Evolutionary conservation across 2,113 vertebrate species (phyloP), one percentile per base, ranked within the genome.

Genomic region (Bagarius yarrelli): DNA sequence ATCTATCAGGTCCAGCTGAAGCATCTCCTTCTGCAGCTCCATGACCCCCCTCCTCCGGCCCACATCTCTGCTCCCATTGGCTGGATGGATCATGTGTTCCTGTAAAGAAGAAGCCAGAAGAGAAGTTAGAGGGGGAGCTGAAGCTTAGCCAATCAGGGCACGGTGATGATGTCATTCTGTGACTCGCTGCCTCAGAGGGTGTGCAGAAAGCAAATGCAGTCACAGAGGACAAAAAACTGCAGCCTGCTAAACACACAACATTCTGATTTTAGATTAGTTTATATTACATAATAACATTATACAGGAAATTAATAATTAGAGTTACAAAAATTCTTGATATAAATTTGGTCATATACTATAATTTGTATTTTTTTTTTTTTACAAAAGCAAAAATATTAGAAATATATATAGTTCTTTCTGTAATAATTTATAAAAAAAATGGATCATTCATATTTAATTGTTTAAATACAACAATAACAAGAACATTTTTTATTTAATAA

Each of bases 1-100:
- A 92, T 97, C 94, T 87, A 95, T 96, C 93, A 96, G 93, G 90
- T 95, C 93, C 86, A 94, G 93, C 92, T 95, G 93, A 84, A 92
- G 93, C 90, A 95, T 94, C 93, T 95, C 95, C 15, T 92, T 93
- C 93, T 95, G 94, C 90, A 95, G 90, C 88, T 92, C 90, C 83
- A 91, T 90, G 64, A 85, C 89, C 71, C 89, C 93, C 86, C 93
- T 34, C 88, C 90, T 90, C 87, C 90, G 83, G 88, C 88, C 87
- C 91, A 89, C 76, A 60, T 86, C 86, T 13, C 91, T 83, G n/a
- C 84, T 78, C 30, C 89, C 88, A 91, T 92, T 94, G 87, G 93
- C 78, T 55, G 87, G 88, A 86, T 85, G 88, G 84, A 90, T 94
- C 93, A 95, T 91, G 88, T 93, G 94, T 91, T 94, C 93, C 94